These are phyloP conservation scores for Eupithecia subfuscata DNA, from an alignment of 2,888 invertebrate species.

Conservation along the genomic window DNA sequence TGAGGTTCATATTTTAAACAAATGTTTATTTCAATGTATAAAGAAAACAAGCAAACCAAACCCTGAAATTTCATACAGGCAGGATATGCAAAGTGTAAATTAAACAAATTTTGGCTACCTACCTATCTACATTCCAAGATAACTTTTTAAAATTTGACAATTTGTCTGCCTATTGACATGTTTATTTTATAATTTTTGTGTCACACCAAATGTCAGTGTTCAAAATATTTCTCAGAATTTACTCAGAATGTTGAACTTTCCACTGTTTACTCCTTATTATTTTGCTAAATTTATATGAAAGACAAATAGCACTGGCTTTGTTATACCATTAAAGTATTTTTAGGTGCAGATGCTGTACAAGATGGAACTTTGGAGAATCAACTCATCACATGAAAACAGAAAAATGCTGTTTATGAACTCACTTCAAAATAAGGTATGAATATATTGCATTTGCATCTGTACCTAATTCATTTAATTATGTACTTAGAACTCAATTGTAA, in stretches of 20 bases:
- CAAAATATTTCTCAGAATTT: conserved; percentile 8
- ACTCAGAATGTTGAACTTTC: not conserved
- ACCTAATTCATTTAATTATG: not conserved
- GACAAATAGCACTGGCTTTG: conserved; percentile 6
- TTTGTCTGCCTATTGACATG: conserved; percentile 46
- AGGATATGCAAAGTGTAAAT: not conserved
- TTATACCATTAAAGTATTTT: conserved; percentile 35
- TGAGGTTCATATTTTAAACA: not conserved
- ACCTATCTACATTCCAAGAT: not conserved
- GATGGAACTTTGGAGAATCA: conserved; percentile 31
- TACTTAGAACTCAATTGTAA: not conserved
- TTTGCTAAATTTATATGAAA: not conserved
- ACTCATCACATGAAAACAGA: conserved; percentile 15
- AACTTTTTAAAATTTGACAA: not conserved
- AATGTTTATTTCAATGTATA: no score
- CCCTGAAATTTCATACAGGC: not conserved
- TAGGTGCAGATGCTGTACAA: conserved; percentile 37
- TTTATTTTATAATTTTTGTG: conserved; percentile 56
- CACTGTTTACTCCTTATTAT: not conserved
- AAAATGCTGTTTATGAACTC: conserved; percentile 25
- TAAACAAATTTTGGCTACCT: not conserved
- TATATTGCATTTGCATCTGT: conserved; percentile 4
- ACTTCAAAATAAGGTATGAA: conserved; percentile 33
- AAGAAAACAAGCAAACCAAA: not conserved
- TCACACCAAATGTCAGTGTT: conserved; percentile 60